Evolutionary conservation across 1,140 invertebrate genomes (phyloP).

Genomic region (Phortica variegata): DNA sequence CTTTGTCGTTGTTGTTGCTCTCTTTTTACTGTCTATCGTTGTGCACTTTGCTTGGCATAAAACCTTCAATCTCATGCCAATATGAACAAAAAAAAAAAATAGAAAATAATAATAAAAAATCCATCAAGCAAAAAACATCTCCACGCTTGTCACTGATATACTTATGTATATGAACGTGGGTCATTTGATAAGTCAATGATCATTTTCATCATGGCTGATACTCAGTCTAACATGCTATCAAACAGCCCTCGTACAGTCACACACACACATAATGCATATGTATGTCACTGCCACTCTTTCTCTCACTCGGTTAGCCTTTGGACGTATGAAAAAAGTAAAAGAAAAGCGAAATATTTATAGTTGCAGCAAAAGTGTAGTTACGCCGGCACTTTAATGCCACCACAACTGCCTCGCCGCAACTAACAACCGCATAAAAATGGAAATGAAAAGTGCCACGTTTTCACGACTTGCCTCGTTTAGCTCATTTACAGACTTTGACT

Average conservation of each 20-base stretch:
- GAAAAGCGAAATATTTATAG: no score
- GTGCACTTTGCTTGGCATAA: conserved; percentile 6
- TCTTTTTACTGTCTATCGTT: conserved; percentile 10
- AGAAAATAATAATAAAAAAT: conserved; percentile 39
- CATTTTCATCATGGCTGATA: no score
- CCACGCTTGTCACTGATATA: conserved; percentile 28
- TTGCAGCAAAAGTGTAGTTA: conserved; percentile 48
- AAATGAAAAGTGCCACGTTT: conserved; percentile 48
- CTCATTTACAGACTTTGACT: no score
- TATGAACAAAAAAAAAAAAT: conserved; percentile 8
- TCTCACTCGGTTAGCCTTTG: conserved; percentile 1
- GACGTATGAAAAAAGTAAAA: conserved; percentile 6
- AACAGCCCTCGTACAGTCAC: conserved; percentile 14
- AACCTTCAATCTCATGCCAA: conserved; percentile 15
- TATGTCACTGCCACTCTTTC: neutral
- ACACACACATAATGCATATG: neutral
- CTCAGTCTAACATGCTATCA: conserved; percentile 1
- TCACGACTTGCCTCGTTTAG: conserved; percentile 16
- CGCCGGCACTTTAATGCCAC: conserved; percentile 25
- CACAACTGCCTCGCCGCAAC: no score
- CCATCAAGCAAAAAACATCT: conserved; percentile 53
- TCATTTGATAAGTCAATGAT: no score
- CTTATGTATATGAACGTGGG: no score
- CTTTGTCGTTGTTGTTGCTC: neutral
- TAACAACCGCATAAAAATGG: conserved; percentile 53